Evolutionary conservation across 2,113 vertebrate genomes (phyloP).

Genomic region (Aldabrachelys gigantea): DNA sequence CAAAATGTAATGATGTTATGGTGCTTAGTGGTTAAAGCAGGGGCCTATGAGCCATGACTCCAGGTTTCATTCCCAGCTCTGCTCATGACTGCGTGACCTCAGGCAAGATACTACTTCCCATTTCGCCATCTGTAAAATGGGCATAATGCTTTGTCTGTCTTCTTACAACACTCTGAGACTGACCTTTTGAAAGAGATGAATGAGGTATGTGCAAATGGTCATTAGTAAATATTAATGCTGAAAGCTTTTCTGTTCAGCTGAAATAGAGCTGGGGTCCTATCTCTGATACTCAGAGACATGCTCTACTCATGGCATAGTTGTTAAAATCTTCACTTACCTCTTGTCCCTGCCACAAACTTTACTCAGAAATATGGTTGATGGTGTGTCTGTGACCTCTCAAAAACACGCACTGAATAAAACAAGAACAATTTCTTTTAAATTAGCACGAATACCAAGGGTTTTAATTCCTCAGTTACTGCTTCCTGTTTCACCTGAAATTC

Average conservation of each 20-base stretch:
- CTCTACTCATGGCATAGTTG: background rate
- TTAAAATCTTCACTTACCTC: background rate
- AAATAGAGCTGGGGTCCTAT: background rate
- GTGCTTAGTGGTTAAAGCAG: background rate
- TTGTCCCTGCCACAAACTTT: background rate
- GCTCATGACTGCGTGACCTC: background rate
- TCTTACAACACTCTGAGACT: background rate
- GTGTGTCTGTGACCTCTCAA: background rate
- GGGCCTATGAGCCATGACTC: background rate
- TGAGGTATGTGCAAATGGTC: background rate
- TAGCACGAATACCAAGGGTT: background rate
- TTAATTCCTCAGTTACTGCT: background rate
- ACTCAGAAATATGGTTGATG: background rate
- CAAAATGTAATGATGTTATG: rapidly evolving
- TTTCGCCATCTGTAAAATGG: background rate
- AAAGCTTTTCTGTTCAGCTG: background rate
- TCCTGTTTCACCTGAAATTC: background rate
- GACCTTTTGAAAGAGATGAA: background rate
- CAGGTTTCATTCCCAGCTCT: background rate
- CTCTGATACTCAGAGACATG: background rate
- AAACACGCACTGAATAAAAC: background rate
- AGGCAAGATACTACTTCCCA: background rate
- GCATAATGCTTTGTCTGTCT: background rate
- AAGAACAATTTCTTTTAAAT: background rate
- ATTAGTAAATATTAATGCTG: background rate